Percentiles rank a stretch among this genome's conserved stretches.
Conservation (phyloP, 2,888 invertebrate species). For the Chrysolina oricalcia region DNA sequence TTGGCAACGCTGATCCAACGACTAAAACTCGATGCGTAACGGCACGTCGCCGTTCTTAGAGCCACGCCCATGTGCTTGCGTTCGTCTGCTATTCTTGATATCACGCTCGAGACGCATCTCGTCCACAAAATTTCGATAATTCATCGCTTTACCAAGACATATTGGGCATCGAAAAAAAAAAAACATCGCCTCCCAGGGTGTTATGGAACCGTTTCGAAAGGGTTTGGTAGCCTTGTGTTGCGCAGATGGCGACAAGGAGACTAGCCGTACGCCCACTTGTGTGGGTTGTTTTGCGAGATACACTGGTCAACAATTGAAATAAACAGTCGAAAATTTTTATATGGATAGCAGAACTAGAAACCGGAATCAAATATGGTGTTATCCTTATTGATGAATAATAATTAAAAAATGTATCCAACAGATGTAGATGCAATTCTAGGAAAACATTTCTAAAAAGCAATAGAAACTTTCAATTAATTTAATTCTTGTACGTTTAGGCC, state of each 20-base stretch:
- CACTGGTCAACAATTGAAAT: not conserved
- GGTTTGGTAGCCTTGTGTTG: conserved; percentile 47
- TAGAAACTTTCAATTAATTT: too few species aligned
- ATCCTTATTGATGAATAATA: too few species aligned
- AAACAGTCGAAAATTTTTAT: not conserved
- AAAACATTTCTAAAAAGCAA: too few species aligned
- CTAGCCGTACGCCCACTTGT: conserved; percentile 51
- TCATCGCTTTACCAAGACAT: not conserved
- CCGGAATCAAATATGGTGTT: too few species aligned
- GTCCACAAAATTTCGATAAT: too few species aligned
- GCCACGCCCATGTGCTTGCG: not conserved
- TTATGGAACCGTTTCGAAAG: conserved; percentile 37
- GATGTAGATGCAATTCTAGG: too few species aligned
- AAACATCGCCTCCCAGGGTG: conserved; percentile 35
- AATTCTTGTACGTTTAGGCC: too few species aligned
- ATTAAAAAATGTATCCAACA: too few species aligned
- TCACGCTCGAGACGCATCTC: not conserved
- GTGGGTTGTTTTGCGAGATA: conserved; percentile 48
- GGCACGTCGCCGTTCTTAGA: not conserved
- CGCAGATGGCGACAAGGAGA: conserved; percentile 45
- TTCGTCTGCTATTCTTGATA: not conserved
- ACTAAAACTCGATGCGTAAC: not conserved
- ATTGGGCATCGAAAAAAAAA: conserved; percentile 16
- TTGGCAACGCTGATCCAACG: too few species aligned
- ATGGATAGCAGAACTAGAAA: not conserved